Percentiles rank a stretch among this genome's conserved stretches.
Evolutionary conservation across 2,113 vertebrate genomes (phyloP).

Genomic region (Beaufortia kweichowensis): DNA sequence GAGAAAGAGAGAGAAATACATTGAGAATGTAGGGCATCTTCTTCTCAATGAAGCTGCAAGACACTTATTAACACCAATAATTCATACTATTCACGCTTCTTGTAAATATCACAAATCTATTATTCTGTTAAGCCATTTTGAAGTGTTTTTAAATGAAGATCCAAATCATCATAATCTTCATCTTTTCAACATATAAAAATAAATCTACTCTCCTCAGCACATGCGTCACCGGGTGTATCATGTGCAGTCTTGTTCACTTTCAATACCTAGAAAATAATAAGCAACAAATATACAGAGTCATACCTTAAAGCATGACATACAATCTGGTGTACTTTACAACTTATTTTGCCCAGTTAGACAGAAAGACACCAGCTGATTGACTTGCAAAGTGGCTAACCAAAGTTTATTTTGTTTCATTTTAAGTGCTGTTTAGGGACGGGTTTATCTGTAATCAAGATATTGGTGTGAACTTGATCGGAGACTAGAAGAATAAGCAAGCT

Average conservation of each 20-base stretch:
- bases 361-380: background rate
- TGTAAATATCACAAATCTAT: background rate
- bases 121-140: background rate
- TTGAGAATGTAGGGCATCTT: background rate
- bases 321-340: too few species aligned
- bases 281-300: too few species aligned
- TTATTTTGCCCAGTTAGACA: background rate
- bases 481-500: too few species aligned
- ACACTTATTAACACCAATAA: conserved; percentile 12
- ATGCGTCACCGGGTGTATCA: conserved; percentile 33
- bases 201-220: background rate
- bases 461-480: too few species aligned
- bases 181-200: background rate
- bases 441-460: too few species aligned
- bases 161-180: conserved; percentile 7
- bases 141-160: conserved; percentile 7
- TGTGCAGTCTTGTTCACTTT: background rate
- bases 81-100: background rate
- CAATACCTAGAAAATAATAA: background rate
- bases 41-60: background rate
- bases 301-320: too few species aligned
- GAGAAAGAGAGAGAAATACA: background rate
- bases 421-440: too few species aligned
- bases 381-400: background rate
- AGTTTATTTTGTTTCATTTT: too few species aligned